Evolutionary conservation across 2,797 vertebrate genomes (phyloP), one percentile per base, ranked within the genome.

Genomic region (Varecia variegata): DNA sequence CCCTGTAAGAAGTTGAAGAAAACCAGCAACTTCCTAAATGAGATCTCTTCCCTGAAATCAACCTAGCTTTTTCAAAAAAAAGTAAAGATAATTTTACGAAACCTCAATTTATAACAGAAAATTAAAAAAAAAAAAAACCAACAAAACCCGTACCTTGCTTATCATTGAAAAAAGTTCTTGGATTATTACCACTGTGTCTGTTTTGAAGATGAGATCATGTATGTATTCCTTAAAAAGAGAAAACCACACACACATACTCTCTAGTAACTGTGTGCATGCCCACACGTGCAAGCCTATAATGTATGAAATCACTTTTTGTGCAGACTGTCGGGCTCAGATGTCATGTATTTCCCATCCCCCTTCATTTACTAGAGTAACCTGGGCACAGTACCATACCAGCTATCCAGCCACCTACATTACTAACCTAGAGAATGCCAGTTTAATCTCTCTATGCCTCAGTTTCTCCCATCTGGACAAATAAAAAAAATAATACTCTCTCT

Each of bases 391-490:
- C 9, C 68, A 56, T 0, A 21, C 30, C 60, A 40, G 27, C 60
- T 47, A 60, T 5, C 3, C 18, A 62, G 68, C 12, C 65, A 73
- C 65, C 71, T 47, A 32, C 20, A 81, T 56, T 2, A 70, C 71
- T 77, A 58, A 68, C 58, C 71, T 52, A 77, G n/a, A 83, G 12
- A 43, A 54, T 0, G 0, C 25, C 74, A 38, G 52, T 56, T 90
- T 35, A 62, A 21, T 20, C 35, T n/a, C 82, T 38, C 62, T 60
- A 65, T 88, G 62, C 62, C 84, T 97, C 92, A 79, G 93, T 96
- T 92, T 97, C 90, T 95, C 43, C 56, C 20, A 60, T 60, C n/a
- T 83, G 71, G 62, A 87, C 94, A 95, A 89, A 93, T 20, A 67
- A 71, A 80, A 50, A 73, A 84, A 92, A 68, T 45, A 94, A 79